Evolutionary conservation across 2,113 vertebrate species (phyloP), one percentile per base, ranked within the genome.

Genomic region (Phaetusa simplex): DNA sequence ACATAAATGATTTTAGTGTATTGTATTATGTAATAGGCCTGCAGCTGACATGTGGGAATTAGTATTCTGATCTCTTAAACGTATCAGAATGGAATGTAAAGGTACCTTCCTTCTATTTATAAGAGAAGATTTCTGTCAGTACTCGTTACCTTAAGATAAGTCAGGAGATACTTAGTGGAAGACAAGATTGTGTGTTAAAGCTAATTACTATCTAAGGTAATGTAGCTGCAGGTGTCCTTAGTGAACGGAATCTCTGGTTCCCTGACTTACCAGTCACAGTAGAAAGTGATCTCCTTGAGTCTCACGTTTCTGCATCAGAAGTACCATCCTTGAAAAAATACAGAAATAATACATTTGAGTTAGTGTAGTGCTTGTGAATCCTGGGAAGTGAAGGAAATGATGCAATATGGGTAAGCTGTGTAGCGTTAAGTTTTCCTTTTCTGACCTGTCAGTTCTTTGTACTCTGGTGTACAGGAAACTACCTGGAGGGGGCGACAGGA

Each of bases 1-100:
- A 9, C n/a, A 50, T 64, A 47, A 88, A 64, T 94, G 2, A 95
- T 88, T 93, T 65, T 90, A 50, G 40, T 81, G n/a, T 50, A 34
- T 82, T 80, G 23, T 92, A 90, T 98, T 97, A 97, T 90, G 43
- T 93, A 98, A 97, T 82, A 90, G 93, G 43, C 40, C 93, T 92
- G 82, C 74, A 80, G 87, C 84, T 96, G 95, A 92, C 97, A 22
- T 79, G 86, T 82, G 86, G 80, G 96, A 95, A 97, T 98, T 98
- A 98, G 79, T 66, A 87, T 83, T 83, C 96, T 97, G 96, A 98
- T 97, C 97, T 97, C 96, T 97, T 97, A 97, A 97, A 96, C 61
- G 55, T 97, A 94, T 97, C 96, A 97, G 96, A 97, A 95, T 82
- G 91, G 86, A 96, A 93, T 92, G 82, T 78, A 95, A 93, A 91